Conservation (phyloP, 2,888 invertebrate species). For the Listrodromus nycthemerus region DNA sequence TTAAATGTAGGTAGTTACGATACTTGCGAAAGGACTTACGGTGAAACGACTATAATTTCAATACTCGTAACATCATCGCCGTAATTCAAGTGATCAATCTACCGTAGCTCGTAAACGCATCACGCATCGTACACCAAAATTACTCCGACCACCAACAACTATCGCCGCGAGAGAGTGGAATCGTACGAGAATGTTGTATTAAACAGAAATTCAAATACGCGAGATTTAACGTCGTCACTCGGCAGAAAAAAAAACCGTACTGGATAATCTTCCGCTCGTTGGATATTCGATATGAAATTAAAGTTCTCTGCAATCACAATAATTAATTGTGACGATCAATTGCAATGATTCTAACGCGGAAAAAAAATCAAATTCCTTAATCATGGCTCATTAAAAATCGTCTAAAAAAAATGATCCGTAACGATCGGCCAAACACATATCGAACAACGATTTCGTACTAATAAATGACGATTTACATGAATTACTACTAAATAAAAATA, state of each 20-base stretch:
- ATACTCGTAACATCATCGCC: background rate
- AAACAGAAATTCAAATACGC: background rate
- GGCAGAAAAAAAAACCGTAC: background rate
- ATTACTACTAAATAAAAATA: too few relatives aligned
- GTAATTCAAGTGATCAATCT: background rate
- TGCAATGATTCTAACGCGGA: background rate
- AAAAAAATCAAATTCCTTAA: too few relatives aligned
- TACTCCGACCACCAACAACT: conserved; percentile 40
- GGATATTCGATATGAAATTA: background rate
- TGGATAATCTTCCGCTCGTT: too few relatives aligned
- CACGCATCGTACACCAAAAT: conserved; percentile 45
- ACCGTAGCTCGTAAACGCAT: background rate
- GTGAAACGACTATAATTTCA: conserved; percentile 4
- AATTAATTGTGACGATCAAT: background rate
- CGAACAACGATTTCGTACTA: too few relatives aligned
- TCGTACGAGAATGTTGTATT: conserved; percentile 17
- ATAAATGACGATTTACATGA: too few relatives aligned
- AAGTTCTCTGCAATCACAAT: background rate
- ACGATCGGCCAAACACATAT: background rate
- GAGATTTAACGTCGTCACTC: background rate
- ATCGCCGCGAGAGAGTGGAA: conserved; percentile 32
- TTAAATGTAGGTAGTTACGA: conserved; percentile 10
- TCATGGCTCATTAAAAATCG: too few relatives aligned
- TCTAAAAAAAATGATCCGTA: background rate
- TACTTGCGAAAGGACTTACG: background rate